These are phyloP conservation scores for Leptobrachium ailaonicum DNA, from an alignment of 2,113 vertebrate species.

Conservation along the genomic window DNA sequence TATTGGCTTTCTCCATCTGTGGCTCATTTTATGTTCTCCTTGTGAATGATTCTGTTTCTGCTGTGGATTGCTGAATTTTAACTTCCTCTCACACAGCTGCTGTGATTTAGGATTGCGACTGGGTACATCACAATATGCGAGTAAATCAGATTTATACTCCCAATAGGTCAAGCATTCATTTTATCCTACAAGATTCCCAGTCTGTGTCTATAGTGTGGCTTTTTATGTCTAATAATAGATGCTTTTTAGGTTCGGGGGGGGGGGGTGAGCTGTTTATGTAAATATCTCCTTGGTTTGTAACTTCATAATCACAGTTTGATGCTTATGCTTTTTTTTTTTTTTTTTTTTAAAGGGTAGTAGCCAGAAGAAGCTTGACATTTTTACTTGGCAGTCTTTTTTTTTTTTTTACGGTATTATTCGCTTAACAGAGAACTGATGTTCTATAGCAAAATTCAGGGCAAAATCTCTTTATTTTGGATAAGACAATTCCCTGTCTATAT, in stretches of 20 bases:
- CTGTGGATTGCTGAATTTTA: conserved; percentile 45
- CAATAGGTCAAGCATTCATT: conserved; percentile 18
- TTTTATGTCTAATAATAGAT: not conserved
- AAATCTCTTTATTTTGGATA: too few relatives aligned
- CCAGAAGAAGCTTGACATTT: too few relatives aligned
- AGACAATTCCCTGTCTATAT: too few relatives aligned
- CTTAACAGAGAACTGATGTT: too few relatives aligned
- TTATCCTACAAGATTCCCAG: not conserved
- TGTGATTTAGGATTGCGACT: conserved; percentile 42
- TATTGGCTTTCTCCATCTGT: conserved; percentile 31
- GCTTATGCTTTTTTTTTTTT: too few relatives aligned
- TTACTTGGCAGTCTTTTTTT: too few relatives aligned
- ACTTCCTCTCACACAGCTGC: conserved; percentile 33
- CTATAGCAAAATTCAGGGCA: too few relatives aligned
- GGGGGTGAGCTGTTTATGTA: too few relatives aligned
- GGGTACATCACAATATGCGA: conserved; percentile 19
- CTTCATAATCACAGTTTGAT: too few relatives aligned
- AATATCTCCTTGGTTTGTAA: too few relatives aligned
- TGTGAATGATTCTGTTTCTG: conserved; percentile 30
- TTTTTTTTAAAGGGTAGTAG: too few relatives aligned
- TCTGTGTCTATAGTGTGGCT: not conserved
- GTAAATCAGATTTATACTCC: conserved; percentile 38
- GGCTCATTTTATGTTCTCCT: conserved; percentile 24
- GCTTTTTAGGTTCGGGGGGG: not conserved
- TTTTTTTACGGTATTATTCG: too few relatives aligned